Base-by-base conservation (phyloP, 2,113 vertebrate species). In the Morone saxatilis region DNA sequence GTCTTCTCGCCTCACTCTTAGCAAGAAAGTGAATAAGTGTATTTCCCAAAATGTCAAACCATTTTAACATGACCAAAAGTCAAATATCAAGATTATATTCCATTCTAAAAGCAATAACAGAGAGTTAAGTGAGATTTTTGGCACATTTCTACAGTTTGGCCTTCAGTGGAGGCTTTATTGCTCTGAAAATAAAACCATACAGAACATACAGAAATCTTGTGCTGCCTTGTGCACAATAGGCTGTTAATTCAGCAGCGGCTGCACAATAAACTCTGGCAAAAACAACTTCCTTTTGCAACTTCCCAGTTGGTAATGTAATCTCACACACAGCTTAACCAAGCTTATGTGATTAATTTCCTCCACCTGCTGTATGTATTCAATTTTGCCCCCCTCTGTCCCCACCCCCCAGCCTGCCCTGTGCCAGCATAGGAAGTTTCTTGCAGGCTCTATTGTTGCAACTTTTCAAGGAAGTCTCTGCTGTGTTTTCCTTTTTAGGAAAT, bases 291-390 rank as follows among this genome's bases (percentile, higher is more conserved):
- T 50, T 25, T 43, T 63, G 45, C 62, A 62, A 67, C 72, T 75
- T 91, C 82, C 86, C 81, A 85, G 40, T 82, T 65, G 75, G 80
- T 86, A 86, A 89, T 76, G 62, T 83, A 74, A 91, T 87, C 83
- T 82, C 65, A 60, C 17, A 68, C 62, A 38, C 59, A 62, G 57
- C 72, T 63, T 62, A 22, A 73, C 66, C 56, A 31, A 45, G 69
- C 78, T 74, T 47, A 78, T 74, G 86, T 57, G 85, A 86, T 84
- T 84, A 25, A 89, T 94, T 93, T 95, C 91, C 91, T 87, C 70
- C 63, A 79, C 83, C 86, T 90, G 17, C 85, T 87, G 83, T 84
- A 53, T 75, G 0, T 71, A 91, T 92, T 93, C 76, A 92, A 87
- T 88, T 57, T 40, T 6, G 53, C 60, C 45, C 25, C 40, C 38